Evolutionary conservation across 2,797 vertebrate genomes (phyloP).

Genomic region (Malacoctenus gilli): DNA sequence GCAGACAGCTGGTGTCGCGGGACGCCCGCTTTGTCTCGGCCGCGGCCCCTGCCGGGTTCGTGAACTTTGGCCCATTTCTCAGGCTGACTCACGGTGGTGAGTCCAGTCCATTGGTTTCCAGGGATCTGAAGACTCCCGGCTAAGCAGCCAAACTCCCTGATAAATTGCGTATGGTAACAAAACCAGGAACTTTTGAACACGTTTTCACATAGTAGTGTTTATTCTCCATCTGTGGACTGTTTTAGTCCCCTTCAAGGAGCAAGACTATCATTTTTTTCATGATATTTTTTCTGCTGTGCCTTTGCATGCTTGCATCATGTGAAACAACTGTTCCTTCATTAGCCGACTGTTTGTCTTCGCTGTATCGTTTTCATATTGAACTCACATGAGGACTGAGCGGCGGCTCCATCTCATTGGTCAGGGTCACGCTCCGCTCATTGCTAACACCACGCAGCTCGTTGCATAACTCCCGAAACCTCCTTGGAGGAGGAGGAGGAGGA

Average conservation of each 20-base stretch:
- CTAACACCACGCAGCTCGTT: conserved; percentile 60
- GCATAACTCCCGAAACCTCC: conserved; percentile 63
- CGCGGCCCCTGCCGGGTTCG: conserved; percentile 35
- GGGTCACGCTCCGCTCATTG: conserved; percentile 46
- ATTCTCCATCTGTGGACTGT: conserved; percentile 7
- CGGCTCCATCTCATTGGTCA: conserved; percentile 31
- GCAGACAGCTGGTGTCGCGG: conserved; percentile 25
- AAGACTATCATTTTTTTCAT: background rate
- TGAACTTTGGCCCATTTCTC: conserved; percentile 69
- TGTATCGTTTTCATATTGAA: conserved; percentile 43
- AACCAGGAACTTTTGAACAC: conserved; percentile 7
- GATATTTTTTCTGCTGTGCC: conserved; percentile 34
- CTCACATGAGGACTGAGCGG: conserved; percentile 21
- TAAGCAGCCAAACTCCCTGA: too few species aligned
- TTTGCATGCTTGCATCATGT: conserved; percentile 23
- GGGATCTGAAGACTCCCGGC: background rate
- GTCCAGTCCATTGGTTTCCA: conserved; percentile 12
- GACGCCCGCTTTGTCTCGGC: conserved; percentile 41
- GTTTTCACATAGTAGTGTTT: conserved; percentile 8
- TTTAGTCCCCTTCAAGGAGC: too few species aligned
- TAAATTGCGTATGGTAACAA: conserved; percentile 4
- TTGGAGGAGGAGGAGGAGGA: conserved; percentile 35
- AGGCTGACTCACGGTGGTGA: conserved; percentile 18
- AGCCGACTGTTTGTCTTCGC: conserved; percentile 21
- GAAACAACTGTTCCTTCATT: conserved; percentile 28